Percentiles rank a stretch among this genome's conserved stretches.
phyloP scores from a whole-genome alignment of 2,113 vertebrate species.

The Callipepla californica region DNA sequence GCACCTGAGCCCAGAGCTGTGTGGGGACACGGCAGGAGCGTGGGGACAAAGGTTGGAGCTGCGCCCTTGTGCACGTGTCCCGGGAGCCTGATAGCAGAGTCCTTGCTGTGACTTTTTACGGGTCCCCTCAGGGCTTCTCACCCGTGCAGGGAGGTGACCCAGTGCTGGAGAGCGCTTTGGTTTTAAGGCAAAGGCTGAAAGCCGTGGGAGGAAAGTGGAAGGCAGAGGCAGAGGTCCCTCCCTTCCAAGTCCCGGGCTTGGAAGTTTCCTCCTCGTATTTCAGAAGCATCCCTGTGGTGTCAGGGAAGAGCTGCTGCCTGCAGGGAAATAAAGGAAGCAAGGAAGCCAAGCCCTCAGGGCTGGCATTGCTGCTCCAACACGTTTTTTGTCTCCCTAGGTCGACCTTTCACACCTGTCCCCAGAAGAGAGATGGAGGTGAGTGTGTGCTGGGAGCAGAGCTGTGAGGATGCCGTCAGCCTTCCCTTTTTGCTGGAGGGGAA shows the following conservation, averaged over 20 bases:
- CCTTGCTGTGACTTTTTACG: background rate
- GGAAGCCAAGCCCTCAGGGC: accelerated
- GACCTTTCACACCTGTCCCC: slow-evolving; percentile 92
- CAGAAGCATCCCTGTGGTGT: accelerated
- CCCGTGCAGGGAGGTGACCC: too few species aligned
- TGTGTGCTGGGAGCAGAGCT: background rate
- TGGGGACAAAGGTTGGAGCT: background rate
- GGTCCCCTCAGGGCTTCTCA: too few species aligned
- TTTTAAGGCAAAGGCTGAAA: too few species aligned
- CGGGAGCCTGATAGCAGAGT: background rate
- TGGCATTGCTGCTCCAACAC: background rate
- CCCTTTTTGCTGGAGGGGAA: background rate
- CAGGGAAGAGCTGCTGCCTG: too few species aligned
- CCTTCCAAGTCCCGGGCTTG: too few species aligned
- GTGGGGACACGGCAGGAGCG: background rate
- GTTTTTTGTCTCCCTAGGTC: slow-evolving; percentile 78
- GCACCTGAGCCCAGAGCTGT: background rate
- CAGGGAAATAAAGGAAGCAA: accelerated
- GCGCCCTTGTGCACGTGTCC: background rate
- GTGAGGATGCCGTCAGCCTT: background rate
- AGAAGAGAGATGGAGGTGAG: slow-evolving; percentile 97
- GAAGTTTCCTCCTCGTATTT: too few species aligned
- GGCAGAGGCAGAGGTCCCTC: too few species aligned
- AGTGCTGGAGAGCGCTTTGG: too few species aligned
- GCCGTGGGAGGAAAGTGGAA: too few species aligned